These are phyloP conservation scores for Julus scandinavius DNA, from an alignment of 2,888 invertebrate genomes.

Conservation along the genomic window DNA sequence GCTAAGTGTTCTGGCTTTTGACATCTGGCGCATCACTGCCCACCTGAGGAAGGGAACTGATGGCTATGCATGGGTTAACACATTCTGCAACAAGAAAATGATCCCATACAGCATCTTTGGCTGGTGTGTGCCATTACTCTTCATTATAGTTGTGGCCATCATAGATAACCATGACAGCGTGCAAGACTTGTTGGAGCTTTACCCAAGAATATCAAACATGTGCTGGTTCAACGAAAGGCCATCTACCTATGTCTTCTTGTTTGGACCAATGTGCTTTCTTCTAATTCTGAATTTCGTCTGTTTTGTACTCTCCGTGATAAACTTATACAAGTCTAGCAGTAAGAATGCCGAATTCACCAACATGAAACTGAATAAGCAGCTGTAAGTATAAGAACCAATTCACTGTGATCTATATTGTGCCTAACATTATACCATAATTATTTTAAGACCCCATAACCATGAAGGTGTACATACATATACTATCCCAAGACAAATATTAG, in stretches of 20 bases:
- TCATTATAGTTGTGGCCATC: slow-evolving; percentile 48
- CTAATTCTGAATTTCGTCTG: slow-evolving; percentile 55
- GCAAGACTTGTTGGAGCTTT: slow-evolving; percentile 50
- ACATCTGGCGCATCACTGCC: slow-evolving; percentile 75
- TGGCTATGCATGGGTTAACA: slow-evolving; percentile 47
- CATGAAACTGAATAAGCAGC: slow-evolving; percentile 57
- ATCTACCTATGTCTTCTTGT: slow-evolving; percentile 52
- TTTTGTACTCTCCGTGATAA: slow-evolving; percentile 56
- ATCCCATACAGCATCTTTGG: slow-evolving; percentile 53
- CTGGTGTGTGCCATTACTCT: slow-evolving; percentile 56
- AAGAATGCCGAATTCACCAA: slow-evolving; percentile 54
- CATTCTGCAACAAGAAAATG: slow-evolving; percentile 48
- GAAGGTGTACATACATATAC: no score
- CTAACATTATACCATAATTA: no score
- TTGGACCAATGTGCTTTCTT: slow-evolving; percentile 55
- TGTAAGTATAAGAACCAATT: slow-evolving; percentile 55
- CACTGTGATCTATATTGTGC: no score
- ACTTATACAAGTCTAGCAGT: slow-evolving; percentile 49
- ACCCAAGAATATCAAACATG: neutral
- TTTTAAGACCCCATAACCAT: no score
- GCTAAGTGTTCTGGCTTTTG: slow-evolving; percentile 94
- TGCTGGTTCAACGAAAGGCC: slow-evolving; percentile 56
- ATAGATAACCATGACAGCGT: slow-evolving; percentile 29
- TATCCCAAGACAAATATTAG: no score
- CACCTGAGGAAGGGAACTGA: slow-evolving; percentile 41